These are phyloP conservation scores for Ptychodera flava DNA, from an alignment of 35 echinoderm and acorn worm species.

Conservation along the genomic window DNA sequence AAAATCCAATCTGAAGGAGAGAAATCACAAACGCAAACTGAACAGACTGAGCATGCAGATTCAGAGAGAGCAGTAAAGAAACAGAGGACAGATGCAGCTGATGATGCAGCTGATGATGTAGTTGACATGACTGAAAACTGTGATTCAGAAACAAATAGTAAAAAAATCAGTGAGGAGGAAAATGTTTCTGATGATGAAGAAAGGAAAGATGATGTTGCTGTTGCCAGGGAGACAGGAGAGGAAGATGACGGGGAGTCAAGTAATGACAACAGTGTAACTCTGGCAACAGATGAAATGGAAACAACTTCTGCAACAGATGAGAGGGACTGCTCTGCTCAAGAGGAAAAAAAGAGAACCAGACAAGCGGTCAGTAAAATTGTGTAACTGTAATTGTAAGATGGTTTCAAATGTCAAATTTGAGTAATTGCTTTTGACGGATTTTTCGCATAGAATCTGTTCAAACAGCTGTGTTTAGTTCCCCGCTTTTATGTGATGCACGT, in stretches of 20 bases:
- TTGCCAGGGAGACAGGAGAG: background rate
- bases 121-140: background rate
- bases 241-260: background rate
- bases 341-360: too few relatives aligned
- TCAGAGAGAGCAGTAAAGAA: background rate
- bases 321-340: too few relatives aligned
- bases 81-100: slow-evolving; percentile 5
- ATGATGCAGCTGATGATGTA: background rate
- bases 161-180: background rate
- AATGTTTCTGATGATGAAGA: background rate
- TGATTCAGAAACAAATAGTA: background rate
- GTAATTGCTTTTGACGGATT: too few relatives aligned
- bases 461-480: too few relatives aligned
- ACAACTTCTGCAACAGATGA: background rate
- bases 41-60: background rate
- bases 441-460: too few relatives aligned
- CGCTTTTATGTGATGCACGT: too few relatives aligned
- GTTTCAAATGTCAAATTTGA: too few relatives aligned
- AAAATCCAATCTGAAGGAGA: background rate
- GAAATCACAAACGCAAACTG: background rate
- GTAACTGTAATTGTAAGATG: too few relatives aligned
- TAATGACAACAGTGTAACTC: background rate
- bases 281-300: background rate
- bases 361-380: too few relatives aligned
- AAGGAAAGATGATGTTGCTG: background rate